Evolutionary conservation across 2,797 vertebrate genomes (phyloP), one percentile per base, ranked within the genome.

Genomic region (Cuculus canorus): DNA sequence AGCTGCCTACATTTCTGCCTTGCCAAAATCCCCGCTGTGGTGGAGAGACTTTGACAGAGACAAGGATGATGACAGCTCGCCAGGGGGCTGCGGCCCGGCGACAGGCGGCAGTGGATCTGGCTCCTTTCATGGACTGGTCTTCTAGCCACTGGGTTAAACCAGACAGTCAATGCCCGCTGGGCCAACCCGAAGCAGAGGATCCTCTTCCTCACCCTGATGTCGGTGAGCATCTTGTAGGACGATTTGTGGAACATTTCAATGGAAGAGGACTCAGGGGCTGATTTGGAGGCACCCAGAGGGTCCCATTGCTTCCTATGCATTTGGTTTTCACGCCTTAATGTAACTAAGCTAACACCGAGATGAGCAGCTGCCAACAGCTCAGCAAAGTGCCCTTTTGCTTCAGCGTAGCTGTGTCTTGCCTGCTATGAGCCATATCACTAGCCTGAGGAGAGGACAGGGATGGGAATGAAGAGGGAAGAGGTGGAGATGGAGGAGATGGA

Each of bases 1-100:
- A 95, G 97, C 97, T 0, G 98, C 98, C 66, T 98, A 98, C 45
- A 98, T 98, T 86, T 98, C 98, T 0, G 92, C 98, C 4, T 96
- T 98, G 75, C 97, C 98, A 0, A 97, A 97, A 5, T 97, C 98
- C 16, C 98, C 97, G 0, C 91, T 97, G 64, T 98, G 98, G 98
- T 98, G 98, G 72, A 96, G 97, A 92, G 98, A 98, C 96, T 98
- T 98, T 66, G 98, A 98, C 32, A 97, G 97, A 64, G 98, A 98
- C 94, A 97, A 98, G 48, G 98, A 98, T 11, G 98, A 98, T 39
- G 97, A 98, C 65, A 96, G 86, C 64, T 97, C 98, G 0, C 96
- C 98, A 0, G 98, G 98, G 28, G 98, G 97, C 80, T 97, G 98
- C 92, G 97, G 95, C 45, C 97, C 98, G 0, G 97, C 97, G 0